A percentile compares a stretch with the other conserved stretches of the same genome.
Conservation (phyloP, 2,797 vertebrate genomes). For the Phrynocephalus guinanensis region DNA sequence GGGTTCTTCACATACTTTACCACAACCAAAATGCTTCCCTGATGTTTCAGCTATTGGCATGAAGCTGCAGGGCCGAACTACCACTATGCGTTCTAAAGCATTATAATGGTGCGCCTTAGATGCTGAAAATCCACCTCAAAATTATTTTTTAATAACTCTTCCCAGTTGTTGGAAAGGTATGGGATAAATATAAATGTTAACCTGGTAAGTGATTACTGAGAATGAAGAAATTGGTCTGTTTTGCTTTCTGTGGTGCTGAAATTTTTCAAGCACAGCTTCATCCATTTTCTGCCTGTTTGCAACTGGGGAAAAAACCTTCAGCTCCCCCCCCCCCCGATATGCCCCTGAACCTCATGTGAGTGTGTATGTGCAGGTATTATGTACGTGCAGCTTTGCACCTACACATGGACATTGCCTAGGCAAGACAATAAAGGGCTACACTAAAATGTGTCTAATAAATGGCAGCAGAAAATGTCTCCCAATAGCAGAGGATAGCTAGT, state of each 20-base stretch:
- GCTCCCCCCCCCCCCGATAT: too few species aligned
- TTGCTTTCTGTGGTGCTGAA: too few species aligned
- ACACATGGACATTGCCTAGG: neutral
- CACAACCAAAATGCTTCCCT: neutral
- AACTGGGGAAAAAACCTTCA: neutral
- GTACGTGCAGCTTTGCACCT: neutral
- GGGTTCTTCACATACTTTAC: neutral
- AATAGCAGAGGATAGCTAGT: neutral
- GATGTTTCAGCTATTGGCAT: neutral
- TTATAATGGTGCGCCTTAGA: neutral
- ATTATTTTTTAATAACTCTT: too few species aligned
- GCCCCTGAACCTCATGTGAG: too few species aligned
- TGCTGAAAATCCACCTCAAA: too few species aligned
- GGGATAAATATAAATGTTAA: too few species aligned
- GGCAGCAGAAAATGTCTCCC: neutral
- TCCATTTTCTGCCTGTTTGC: neutral
- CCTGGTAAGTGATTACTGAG: too few species aligned
- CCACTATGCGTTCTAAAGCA: neutral
- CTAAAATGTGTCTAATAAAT: neutral
- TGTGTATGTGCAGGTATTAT: neutral
- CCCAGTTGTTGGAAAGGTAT: too few species aligned
- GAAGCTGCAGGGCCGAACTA: neutral
- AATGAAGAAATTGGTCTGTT: too few species aligned
- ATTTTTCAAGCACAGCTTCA: neutral
- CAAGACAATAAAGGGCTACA: neutral